Evolutionary conservation across 2,113 vertebrate genomes (phyloP).

Genomic region (Coturnix japonica): DNA sequence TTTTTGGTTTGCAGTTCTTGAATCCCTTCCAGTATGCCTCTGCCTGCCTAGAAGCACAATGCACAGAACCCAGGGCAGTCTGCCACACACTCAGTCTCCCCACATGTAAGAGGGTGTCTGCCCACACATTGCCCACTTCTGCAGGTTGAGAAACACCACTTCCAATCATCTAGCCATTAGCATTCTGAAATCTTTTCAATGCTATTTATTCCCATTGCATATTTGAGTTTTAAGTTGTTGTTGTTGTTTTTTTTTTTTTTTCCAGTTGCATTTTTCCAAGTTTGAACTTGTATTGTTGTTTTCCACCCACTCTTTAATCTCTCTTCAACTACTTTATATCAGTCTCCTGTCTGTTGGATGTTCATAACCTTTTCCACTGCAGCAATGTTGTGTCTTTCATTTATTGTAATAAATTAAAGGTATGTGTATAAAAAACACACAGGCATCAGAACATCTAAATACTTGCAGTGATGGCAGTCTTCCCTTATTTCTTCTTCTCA

Average conservation of each 20-base stretch:
- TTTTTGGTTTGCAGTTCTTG: background rate
- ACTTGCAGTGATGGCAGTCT: background rate
- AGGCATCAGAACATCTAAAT: background rate
- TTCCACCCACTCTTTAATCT: conserved; percentile 29
- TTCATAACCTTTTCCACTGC: background rate
- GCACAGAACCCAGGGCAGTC: background rate
- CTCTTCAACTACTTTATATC: background rate
- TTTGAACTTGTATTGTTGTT: conserved; percentile 46
- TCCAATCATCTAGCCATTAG: conserved; percentile 25
- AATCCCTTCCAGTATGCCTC: background rate
- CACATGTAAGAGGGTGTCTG: conserved; percentile 22
- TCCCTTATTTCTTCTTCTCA: background rate
- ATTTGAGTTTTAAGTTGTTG: conserved; percentile 26
- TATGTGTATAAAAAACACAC: background rate
- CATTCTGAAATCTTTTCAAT: conserved; percentile 17
- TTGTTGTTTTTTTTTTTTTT: background rate
- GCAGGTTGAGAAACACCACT: conserved; percentile 9
- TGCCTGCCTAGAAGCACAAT: background rate
- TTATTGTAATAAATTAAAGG: background rate
- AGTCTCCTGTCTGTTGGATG: background rate
- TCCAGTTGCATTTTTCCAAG: conserved; percentile 50
- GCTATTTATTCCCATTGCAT: conserved; percentile 6
- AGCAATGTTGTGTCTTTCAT: background rate
- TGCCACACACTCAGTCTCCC: conserved; percentile 18
- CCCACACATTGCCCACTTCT: background rate